These are phyloP conservation scores for Xestia c-nigrum DNA, from an alignment of 2,888 invertebrate species.

Conservation along the genomic window DNA sequence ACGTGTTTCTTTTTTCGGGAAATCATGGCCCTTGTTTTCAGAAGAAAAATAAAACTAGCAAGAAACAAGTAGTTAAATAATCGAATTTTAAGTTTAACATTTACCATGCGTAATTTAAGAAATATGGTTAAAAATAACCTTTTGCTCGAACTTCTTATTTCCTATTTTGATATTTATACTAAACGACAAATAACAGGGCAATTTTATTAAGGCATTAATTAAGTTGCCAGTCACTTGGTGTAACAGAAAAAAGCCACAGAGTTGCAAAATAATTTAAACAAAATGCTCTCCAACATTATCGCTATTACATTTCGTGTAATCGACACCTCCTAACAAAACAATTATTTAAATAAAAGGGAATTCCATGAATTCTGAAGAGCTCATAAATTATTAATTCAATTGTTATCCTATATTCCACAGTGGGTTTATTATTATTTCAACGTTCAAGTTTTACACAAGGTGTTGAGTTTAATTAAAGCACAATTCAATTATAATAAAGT, in stretches of 20 bases:
- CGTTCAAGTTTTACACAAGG: background rate
- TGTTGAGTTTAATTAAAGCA: slow-evolving; percentile 14
- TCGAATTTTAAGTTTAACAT: background rate
- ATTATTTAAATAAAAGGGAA: slow-evolving; percentile 24
- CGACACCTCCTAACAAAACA: slow-evolving; percentile 12
- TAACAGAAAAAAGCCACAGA: background rate
- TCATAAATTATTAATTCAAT: slow-evolving; percentile 34
- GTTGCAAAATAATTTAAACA: background rate
- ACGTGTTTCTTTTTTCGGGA: background rate
- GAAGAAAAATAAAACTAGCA: background rate
- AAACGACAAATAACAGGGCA: no score
- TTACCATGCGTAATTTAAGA: no score
- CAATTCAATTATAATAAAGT: background rate
- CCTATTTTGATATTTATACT: background rate
- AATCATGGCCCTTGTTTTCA: background rate
- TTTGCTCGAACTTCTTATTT: background rate
- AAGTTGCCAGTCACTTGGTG: background rate
- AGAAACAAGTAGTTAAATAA: background rate
- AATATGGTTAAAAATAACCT: background rate
- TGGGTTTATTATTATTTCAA: slow-evolving; percentile 1
- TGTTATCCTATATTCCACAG: slow-evolving; percentile 2
- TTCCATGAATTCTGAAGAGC: slow-evolving; percentile 23
- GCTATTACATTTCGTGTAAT: slow-evolving; percentile 11
- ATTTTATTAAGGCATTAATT: background rate
- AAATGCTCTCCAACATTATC: background rate